Evolutionary conservation across 2,888 invertebrate species (phyloP).

Genomic region (Apamea epomidion): DNA sequence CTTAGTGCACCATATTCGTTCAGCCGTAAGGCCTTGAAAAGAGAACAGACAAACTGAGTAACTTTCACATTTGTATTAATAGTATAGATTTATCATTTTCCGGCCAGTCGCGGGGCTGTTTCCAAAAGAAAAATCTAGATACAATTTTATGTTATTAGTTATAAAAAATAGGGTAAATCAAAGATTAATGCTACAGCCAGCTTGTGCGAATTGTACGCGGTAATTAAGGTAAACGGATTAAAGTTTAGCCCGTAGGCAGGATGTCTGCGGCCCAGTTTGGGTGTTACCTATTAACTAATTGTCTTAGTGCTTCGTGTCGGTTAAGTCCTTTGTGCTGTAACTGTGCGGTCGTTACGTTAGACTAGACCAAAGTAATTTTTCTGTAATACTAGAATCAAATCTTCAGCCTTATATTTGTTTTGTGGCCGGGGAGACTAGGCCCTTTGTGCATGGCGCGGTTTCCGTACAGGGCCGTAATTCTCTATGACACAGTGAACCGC

Average conservation of each 20-base stretch:
- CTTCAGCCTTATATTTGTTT: neutral
- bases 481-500: too few relatives aligned
- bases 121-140: neutral
- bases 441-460: too few relatives aligned
- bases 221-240: constrained; percentile 43
- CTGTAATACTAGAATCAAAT: neutral
- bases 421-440: neutral
- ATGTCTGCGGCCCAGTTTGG: constrained; percentile 19
- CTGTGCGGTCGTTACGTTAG: neutral
- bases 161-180: constrained; percentile 9
- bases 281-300: constrained; percentile 37
- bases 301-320: constrained; percentile 30
- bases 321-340: neutral
- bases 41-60: neutral
- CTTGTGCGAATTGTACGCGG: neutral
- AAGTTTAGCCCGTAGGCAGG: constrained; percentile 4
- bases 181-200: constrained; percentile 10
- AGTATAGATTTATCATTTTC: neutral
- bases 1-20: neutral
- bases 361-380: neutral
- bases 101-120: neutral
- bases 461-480: too few relatives aligned
- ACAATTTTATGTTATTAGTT: neutral
- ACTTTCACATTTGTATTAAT: neutral
- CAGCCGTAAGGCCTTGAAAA: neutral